Base-by-base conservation (phyloP, 2,113 vertebrate species). In the Phasianus colchicus region DNA sequence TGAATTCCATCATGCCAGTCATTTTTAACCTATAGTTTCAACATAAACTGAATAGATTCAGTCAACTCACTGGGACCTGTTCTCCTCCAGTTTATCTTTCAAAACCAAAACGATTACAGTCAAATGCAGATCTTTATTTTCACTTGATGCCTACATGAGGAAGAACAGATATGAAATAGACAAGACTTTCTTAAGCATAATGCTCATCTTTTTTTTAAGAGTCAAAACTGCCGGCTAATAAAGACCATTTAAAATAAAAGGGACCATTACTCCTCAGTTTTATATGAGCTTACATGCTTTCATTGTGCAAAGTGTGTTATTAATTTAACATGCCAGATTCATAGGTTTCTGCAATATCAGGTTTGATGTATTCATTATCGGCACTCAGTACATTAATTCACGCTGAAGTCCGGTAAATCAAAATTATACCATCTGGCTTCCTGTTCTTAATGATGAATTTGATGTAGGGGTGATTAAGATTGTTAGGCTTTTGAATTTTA, bases 251-350 rank as follows among this genome's bases (percentile, higher is more conserved):
- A 98, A 98, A 98, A 98, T 98, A 98, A 98, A 98, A 98, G 96
- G 97, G 98, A 97, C 97, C 98, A 98, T 98, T 98, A 98, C 98
- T 98, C 97, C 97, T 98, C 82, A 58, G 97, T 97, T 98, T 98
- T 98, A 98, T 98, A 98, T 97, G 97, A 98, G 98, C 97, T 98
- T 98, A 98, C 98, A 98, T 97, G 97, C 98, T 98, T 98, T 98
- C 98, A 97, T 97, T 98, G 98, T 98, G 97, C 98, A 98, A 98
- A 98, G 98, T 98, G 98, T 98, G 98, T 98, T 98, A 99, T 98
- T 99, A 98, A 99, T 99, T 99, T 99, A 98, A 98, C 98, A 98
- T 99, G 99, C 99, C 98, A 99, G 99, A 99, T 99, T 99, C 99
- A 98, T 99, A 98, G 98, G 98, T 99, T 99, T 99, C 98, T 99